Percentiles rank a stretch among this genome's conserved stretches.
These are phyloP conservation scores for Chloropsis hardwickii DNA, from an alignment of 2,113 vertebrate genomes.

Conservation along the genomic window DNA sequence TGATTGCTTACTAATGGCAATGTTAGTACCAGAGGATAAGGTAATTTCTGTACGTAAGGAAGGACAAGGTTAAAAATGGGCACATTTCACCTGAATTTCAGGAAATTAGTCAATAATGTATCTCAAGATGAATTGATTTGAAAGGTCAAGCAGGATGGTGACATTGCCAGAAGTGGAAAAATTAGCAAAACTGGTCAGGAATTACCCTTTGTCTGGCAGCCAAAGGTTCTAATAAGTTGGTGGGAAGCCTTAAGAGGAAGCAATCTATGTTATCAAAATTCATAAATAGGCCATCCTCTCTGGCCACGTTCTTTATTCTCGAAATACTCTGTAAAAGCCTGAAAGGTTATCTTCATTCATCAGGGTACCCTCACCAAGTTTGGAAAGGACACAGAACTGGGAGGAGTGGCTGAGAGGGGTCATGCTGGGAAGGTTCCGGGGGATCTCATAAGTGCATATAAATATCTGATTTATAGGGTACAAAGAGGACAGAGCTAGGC, in stretches of 20 bases:
- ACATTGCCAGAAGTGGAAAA: conserved; percentile 20
- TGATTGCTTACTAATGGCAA: conserved; percentile 68
- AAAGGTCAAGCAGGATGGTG: conserved; percentile 61
- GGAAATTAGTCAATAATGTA: conserved; percentile 66
- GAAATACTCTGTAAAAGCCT: background rate
- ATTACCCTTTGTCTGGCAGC: conserved; percentile 44
- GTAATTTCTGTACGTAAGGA: conserved; percentile 47
- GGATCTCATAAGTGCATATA: background rate
- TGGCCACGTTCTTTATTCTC: background rate
- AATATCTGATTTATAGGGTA: background rate
- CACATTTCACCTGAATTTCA: conserved; percentile 53
- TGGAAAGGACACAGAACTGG: background rate
- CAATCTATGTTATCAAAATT: conserved; percentile 12
- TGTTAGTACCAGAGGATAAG: conserved; percentile 56
- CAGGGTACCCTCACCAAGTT: background rate
- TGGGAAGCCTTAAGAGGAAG: background rate
- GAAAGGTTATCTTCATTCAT: background rate
- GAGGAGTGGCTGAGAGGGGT: background rate
- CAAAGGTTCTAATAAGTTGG: conserved; percentile 45
- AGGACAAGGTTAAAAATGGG: conserved; percentile 59
- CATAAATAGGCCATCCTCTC: background rate
- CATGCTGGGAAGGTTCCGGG: background rate
- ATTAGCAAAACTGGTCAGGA: conserved; percentile 22
- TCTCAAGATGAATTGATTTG: conserved; percentile 57
- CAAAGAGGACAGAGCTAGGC: background rate